Percentiles rank a stretch among this genome's conserved stretches.
Conservation (phyloP, 2,888 invertebrate genomes). For the Proisotoma minuta region DNA sequence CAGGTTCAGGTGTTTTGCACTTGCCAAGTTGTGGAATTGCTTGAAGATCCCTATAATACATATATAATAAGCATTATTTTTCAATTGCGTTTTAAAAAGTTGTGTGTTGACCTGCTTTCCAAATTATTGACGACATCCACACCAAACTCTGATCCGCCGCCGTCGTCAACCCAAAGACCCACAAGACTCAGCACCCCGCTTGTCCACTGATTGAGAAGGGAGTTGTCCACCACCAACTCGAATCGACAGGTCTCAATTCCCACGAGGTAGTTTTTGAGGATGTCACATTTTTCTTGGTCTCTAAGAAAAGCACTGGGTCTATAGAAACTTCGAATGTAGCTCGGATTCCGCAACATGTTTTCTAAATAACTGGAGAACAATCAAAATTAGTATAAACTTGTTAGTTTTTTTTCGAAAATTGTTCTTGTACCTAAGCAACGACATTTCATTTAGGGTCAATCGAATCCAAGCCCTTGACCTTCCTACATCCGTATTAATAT, state of each 20-base stretch:
- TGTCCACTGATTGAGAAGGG: constrained; percentile 84
- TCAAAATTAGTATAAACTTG: too few relatives aligned
- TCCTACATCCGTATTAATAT: constrained; percentile 83
- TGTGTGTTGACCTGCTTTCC: too few relatives aligned
- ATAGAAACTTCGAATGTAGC: constrained; percentile 72
- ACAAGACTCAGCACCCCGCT: constrained; percentile 74
- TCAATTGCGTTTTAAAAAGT: too few relatives aligned
- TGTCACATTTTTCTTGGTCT: constrained; percentile 73
- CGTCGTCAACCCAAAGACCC: constrained; percentile 71
- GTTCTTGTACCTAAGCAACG: constrained; percentile 82
- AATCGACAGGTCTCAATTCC: constrained; percentile 66
- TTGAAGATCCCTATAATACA: constrained; percentile 53
- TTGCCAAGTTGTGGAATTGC: constrained; percentile 35
- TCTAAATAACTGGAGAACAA: constrained; percentile 60
- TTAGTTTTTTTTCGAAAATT: too few relatives aligned
- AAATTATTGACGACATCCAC: too few relatives aligned
- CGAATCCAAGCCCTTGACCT: constrained; percentile 89
- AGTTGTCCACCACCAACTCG: constrained; percentile 74
- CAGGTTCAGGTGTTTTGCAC: constrained; percentile 20
- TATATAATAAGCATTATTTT: too few relatives aligned
- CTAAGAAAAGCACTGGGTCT: constrained; percentile 73
- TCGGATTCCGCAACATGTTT: constrained; percentile 68
- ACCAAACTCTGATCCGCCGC: constrained; percentile 61
- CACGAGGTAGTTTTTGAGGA: constrained; percentile 69
- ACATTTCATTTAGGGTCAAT: constrained; percentile 78